phyloP scores from a whole-genome alignment of 2,113 vertebrate species.

The Microtus pennsylvanicus region DNA sequence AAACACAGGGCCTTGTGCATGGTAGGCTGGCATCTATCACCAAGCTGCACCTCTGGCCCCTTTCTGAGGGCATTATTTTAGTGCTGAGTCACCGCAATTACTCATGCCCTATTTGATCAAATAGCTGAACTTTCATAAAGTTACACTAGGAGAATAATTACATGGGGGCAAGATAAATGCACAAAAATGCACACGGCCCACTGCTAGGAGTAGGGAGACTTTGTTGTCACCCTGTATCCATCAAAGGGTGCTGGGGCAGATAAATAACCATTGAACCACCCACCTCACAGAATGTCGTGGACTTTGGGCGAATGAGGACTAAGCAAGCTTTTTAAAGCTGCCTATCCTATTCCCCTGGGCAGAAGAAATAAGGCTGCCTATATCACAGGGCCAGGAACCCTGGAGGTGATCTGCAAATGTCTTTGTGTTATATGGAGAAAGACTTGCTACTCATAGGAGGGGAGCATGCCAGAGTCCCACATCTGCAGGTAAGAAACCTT shows the following conservation, averaged over 20 bases:
- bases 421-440: background rate
- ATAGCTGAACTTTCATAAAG: constrained; percentile 8
- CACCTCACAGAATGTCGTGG: background rate
- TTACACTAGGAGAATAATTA: constrained; percentile 7
- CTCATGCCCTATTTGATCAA: constrained; percentile 13
- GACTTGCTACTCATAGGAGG: background rate
- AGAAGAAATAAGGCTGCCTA: background rate
- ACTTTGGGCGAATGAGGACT: background rate
- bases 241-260: background rate
- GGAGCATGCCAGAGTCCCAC: background rate
- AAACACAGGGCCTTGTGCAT: background rate
- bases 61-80: constrained; percentile 14
- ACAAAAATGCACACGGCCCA: background rate
- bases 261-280: background rate
- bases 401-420: background rate
- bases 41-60: background rate
- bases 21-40: background rate
- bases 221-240: background rate
- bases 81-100: constrained; percentile 29
- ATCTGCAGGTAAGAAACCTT: constrained; percentile 1
- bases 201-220: constrained; percentile 11
- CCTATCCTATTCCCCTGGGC: background rate
- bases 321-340: constrained; percentile 9
- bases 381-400: background rate
- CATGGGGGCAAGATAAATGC: background rate